Percentiles rank a stretch among this genome's conserved stretches.
phyloP scores from a whole-genome alignment of 2,888 invertebrate genomes.

The Andrena fulva region DNA sequence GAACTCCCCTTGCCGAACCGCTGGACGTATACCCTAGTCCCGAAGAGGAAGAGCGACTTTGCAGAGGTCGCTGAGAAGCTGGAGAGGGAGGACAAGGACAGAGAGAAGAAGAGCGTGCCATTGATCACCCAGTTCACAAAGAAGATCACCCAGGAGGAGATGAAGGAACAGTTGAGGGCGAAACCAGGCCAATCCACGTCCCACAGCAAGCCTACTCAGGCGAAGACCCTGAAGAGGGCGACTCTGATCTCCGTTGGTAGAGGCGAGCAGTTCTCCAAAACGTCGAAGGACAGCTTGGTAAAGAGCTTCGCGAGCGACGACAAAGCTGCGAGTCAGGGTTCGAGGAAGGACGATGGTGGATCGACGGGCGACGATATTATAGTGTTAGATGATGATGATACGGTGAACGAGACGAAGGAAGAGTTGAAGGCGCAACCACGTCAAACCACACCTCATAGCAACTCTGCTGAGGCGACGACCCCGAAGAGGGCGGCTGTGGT shows the following conservation, averaged over 20 bases:
- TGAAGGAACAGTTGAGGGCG: slow-evolving; percentile 77
- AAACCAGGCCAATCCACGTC: slow-evolving; percentile 37
- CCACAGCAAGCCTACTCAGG: slow-evolving; percentile 59
- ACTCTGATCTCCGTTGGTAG: slow-evolving; percentile 78
- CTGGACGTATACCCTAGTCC: slow-evolving; percentile 86
- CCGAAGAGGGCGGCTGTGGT: slow-evolving; percentile 79
- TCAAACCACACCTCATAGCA: slow-evolving; percentile 31
- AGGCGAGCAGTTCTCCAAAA: slow-evolving; percentile 76
- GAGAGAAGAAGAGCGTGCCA: slow-evolving; percentile 81
- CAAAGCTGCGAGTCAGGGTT: background rate
- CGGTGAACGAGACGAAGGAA: slow-evolving; percentile 78
- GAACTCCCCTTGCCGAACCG: slow-evolving; percentile 86
- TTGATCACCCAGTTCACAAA: slow-evolving; percentile 86
- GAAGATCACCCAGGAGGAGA: slow-evolving; percentile 80
- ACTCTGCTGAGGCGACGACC: slow-evolving; percentile 66
- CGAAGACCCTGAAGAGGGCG: slow-evolving; percentile 77
- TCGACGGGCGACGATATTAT: background rate
- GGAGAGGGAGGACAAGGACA: slow-evolving; percentile 65
- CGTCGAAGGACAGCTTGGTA: slow-evolving; percentile 67
- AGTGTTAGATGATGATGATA: background rate
- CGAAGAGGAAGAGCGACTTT: slow-evolving; percentile 67
- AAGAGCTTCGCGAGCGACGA: slow-evolving; percentile 53
- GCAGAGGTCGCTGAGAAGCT: slow-evolving; percentile 61
- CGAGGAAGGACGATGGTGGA: background rate
- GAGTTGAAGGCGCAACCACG: slow-evolving; percentile 70